Evolutionary conservation across 2,113 vertebrate species (phyloP).

Genomic region (Mus musculus): DNA sequence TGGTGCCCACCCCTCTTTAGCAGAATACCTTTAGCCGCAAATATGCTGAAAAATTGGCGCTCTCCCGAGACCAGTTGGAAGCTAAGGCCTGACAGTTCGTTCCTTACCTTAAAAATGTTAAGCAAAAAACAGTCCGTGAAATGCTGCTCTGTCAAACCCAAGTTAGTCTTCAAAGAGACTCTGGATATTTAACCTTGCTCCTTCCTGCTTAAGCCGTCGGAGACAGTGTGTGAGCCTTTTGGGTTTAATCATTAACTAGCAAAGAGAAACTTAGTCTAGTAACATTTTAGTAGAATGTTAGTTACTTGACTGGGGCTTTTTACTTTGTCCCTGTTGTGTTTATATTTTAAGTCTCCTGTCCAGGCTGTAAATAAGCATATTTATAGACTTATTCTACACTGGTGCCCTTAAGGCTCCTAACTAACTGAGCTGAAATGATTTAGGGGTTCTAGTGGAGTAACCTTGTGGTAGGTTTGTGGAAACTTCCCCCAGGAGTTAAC

Average conservation of each 20-base stretch:
- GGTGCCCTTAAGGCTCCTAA: not conserved
- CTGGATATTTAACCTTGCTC: not conserved
- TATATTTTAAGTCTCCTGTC: not conserved
- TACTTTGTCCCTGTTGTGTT: not conserved
- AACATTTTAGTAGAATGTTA: not conserved
- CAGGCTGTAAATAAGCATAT: not conserved
- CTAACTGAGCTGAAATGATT: conserved; percentile 5
- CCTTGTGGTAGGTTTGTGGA: not conserved
- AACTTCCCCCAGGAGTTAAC: not conserved
- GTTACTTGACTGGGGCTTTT: not conserved
- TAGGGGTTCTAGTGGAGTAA: conserved; percentile 12
- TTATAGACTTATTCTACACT: not conserved
- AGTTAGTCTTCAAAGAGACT: not conserved
- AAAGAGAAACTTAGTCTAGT: not conserved
- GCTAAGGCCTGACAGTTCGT: conserved; percentile 4
- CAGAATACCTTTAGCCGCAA: not conserved
- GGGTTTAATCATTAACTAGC: conserved; percentile 74
- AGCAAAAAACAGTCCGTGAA: not conserved
- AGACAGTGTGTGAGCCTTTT: not conserved
- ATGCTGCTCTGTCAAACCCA: not conserved
- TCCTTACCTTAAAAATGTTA: conserved; percentile 37
- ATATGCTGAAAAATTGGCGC: not conserved
- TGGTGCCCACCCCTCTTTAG: not conserved
- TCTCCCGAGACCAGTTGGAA: not conserved
- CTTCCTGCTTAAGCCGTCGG: not conserved